Evolutionary conservation across 2,888 invertebrate genomes (phyloP).

Genomic region (Nasonia oneida): DNA sequence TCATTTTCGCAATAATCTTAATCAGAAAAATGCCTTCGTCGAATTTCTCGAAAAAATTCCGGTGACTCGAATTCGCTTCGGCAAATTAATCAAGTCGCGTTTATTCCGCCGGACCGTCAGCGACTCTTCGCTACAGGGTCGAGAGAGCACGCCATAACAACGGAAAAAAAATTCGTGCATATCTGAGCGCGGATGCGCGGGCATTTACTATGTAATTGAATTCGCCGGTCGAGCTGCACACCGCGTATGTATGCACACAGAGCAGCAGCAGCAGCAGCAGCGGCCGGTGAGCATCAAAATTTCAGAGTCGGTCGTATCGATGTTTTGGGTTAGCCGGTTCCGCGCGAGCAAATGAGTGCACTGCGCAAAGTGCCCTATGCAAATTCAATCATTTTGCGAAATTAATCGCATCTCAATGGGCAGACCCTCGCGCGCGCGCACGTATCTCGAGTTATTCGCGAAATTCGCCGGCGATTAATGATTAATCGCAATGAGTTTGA

Average conservation of each 20-base stretch:
- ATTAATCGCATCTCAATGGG: constrained; percentile 48
- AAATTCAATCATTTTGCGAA: constrained; percentile 52
- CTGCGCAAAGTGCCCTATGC: constrained; percentile 63
- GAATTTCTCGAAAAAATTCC: not conserved
- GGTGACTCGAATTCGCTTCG: not conserved
- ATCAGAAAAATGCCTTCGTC: not conserved
- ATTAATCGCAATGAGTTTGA: not conserved
- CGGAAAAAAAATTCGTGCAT: not conserved
- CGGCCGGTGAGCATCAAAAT: constrained; percentile 32
- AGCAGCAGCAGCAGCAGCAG: not conserved
- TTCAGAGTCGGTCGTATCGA: not conserved
- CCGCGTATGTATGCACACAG: not conserved
- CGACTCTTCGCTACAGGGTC: not conserved
- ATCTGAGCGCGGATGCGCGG: constrained; percentile 8
- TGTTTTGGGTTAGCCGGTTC: not conserved
- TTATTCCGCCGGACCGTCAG: not conserved
- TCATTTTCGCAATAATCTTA: not conserved
- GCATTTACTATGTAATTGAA: constrained; percentile 40
- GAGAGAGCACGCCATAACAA: not conserved
- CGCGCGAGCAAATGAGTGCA: constrained; percentile 13
- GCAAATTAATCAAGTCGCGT: not conserved
- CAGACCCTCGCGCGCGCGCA: not conserved
- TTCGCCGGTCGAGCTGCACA: not conserved
- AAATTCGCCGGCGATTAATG: constrained; percentile 22
- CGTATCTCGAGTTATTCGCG: constrained; percentile 19